Percentiles rank a stretch among this genome's conserved stretches.
phyloP scores from a whole-genome alignment of 2,797 vertebrate species.

The Sardinella longiceps region DNA sequence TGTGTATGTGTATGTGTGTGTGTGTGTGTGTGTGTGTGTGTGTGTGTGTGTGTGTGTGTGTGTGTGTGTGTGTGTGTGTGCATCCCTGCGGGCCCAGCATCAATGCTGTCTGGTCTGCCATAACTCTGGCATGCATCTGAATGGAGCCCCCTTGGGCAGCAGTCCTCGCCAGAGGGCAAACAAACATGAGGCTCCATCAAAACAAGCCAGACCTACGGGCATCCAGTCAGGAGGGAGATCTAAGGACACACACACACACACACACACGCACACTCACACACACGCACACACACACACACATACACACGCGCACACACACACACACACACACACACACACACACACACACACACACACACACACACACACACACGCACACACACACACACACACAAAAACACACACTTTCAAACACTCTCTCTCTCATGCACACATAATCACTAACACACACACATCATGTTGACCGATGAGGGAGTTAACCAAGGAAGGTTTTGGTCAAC shows the following conservation, averaged over 20 bases:
- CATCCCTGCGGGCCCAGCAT: neutral
- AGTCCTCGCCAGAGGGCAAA: neutral
- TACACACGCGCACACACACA: no score
- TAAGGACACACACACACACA: neutral
- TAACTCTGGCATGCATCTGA: neutral
- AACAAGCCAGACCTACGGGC: neutral
- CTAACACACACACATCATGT: slow-evolving; percentile 45
- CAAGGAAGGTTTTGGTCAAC: neutral
- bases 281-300: no score
- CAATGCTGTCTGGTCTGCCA: no score
- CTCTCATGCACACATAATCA: no score
- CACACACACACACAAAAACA: slow-evolving; percentile 13
- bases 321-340: no score
- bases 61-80: no score
- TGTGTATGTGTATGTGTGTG: neutral
- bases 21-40: no score
- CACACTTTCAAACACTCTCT: slow-evolving; percentile 34
- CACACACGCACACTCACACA: neutral
- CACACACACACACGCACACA: slow-evolving; percentile 34
- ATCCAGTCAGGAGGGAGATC: neutral
- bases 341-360: slow-evolving; percentile 29
- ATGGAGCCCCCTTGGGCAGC: neutral
- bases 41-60: neutral
- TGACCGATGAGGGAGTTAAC: neutral
- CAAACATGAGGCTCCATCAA: neutral